Base-by-base conservation (phyloP, 2,888 invertebrate species). In the Cheilosia vulpina region DNA sequence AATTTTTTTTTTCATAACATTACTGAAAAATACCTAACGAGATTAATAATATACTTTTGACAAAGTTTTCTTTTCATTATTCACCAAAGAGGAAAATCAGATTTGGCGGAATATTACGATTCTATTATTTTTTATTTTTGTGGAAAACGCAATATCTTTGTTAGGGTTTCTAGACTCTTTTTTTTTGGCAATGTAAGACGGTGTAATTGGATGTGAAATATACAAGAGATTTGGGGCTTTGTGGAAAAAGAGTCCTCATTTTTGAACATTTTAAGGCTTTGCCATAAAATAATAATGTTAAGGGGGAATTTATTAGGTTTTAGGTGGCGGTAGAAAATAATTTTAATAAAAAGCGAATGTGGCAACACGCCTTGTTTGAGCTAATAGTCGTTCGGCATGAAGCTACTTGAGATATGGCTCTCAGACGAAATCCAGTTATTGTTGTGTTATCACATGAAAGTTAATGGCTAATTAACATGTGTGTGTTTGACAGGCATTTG, bases 181-280 rank as follows among this genome's bases (percentile, higher is more conserved):
- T 43, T 53, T 53, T 17, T 27, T 41, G 17, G n/a, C n/a, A n/a
- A n/a, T n/a, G n/a, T n/a, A n/a, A n/a, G n/a, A n/a, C 13, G 4
- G n/a, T 53, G 45, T 45, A 73, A 73, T 73, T 73, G 73, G 47
- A 45, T 73, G 55, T 72, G 21, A 45, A 72, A 69, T 69, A 53
- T 13, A 47, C 47, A 19, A 47, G 19, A 19, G 19, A 47, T 45
- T 45, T 45, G 6, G 6, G 45, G 5, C 47, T 47, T 47, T 47
- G 17, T 19, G 19, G 17, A 38, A 38, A 4, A 38, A 13, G 13
- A 13, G 38, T 38, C 38, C 9, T 47, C 9, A 17, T 17, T 47
- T 47, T 47, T 47, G 19, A 9, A 47, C 2, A 9, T 19, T 45
- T 45, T 6, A 45, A 7, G 45, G 6, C 2, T 15, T 13, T 38